These are phyloP conservation scores for Priocnemis perturbator DNA, from an alignment of 2,888 invertebrate genomes.

Conservation along the genomic window DNA sequence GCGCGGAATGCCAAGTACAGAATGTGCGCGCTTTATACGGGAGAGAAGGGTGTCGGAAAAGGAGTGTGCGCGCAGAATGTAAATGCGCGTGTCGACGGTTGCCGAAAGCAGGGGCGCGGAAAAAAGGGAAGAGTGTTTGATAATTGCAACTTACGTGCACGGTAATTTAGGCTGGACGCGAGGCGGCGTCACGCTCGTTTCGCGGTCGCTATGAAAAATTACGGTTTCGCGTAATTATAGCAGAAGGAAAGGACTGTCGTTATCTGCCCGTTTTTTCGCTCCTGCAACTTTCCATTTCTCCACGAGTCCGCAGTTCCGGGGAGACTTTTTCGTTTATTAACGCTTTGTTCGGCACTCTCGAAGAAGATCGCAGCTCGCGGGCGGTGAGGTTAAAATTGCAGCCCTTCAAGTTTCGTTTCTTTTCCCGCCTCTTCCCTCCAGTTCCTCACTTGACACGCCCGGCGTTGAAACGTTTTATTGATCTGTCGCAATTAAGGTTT, in stretches of 20 bases:
- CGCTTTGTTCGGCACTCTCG: constrained; percentile 38
- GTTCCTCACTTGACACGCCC: constrained; percentile 6
- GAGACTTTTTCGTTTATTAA: constrained; percentile 48
- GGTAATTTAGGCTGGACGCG: constrained; percentile 3
- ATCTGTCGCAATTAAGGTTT: constrained; percentile 22
- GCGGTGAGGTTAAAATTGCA: constrained; percentile 37
- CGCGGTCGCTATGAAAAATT: constrained; percentile 32
- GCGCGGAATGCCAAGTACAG: no score
- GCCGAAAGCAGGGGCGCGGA: no score
- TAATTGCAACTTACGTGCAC: constrained; percentile 3
- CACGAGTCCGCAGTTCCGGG: neutral
- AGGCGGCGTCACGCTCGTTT: constrained; percentile 7
- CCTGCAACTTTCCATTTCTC: neutral
- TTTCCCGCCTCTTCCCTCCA: constrained; percentile 5
- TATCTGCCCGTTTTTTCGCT: neutral
- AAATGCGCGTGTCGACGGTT: no score
- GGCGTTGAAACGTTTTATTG: constrained; percentile 14
- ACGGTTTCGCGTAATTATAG: constrained; percentile 49
- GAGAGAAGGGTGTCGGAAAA: no score
- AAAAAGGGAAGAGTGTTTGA: neutral
- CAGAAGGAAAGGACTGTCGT: constrained; percentile 29
- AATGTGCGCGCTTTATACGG: no score
- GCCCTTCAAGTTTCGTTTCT: constrained; percentile 5
- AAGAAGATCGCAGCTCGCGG: constrained; percentile 32
- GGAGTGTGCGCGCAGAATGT: no score